Base-by-base conservation (phyloP, 2,797 vertebrate genomes). In the Melanotaenia parkinsoni region DNA sequence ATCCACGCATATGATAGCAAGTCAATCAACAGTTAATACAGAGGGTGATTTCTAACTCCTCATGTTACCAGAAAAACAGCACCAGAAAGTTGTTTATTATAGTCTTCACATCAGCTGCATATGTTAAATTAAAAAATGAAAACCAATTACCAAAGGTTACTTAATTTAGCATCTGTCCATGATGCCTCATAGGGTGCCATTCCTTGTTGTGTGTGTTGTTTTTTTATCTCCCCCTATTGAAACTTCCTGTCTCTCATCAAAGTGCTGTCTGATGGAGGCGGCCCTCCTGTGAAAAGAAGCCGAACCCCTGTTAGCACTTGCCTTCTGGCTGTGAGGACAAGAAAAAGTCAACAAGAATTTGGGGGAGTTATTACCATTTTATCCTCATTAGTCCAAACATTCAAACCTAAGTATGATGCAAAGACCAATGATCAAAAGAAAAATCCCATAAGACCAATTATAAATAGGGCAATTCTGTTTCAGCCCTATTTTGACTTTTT, bases 311-410 rank as follows among this genome's bases (percentile, higher is more conserved):
- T 63, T 70, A 66, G 72, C 58, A 37, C 33, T 59, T 59, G 30
- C 40, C 74, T 67, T 9, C 26, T 51, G 67, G 65, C 54, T 37
- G 28, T 43, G 22, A 68, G 33, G 62, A 67, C 1, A 40, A 60
- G 18, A 68, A 65, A 63, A 66, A 63, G 60, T 58, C 20, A 7
- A 43, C 30, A 28, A 62, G 13, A 13, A 10, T 81, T 71, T 50
- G 28, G 63, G 56, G 58, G 62, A 54, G 66, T 63, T 64, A 60
- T 38, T 68, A 70, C 71, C 70, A 75, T 86, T 83, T 79, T 20
- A 1, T 63, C 47, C 57, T 66, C 66, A 61, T 79, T 80, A 71
- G 56, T 60, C 28, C 10, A 2, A 54, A 63, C 56, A 63, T 0
- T 60, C 37, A 54, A 64, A 77, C 40, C 8, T 37, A 33, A 35